Evolutionary conservation across 2,888 invertebrate genomes (phyloP).

Genomic region (Meiosimyza platycephala): DNA sequence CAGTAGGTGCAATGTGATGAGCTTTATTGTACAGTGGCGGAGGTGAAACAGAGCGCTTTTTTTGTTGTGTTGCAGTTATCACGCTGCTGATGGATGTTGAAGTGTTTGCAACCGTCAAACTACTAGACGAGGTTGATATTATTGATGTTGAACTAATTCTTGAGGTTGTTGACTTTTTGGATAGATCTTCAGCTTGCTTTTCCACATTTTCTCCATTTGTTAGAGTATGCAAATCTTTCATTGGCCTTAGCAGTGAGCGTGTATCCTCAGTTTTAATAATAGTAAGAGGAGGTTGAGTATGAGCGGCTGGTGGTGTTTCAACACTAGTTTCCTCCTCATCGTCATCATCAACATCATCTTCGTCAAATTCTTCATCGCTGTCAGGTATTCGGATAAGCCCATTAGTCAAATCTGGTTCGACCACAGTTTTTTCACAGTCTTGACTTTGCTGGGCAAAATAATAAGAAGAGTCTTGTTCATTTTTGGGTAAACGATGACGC

Average conservation of each 20-base stretch:
- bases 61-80: conserved; percentile 27
- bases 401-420: conserved; percentile 65
- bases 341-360: conserved; percentile 61
- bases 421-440: conserved; percentile 63
- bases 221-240: conserved; percentile 50
- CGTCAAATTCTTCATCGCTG: conserved; percentile 64
- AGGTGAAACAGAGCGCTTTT: conserved; percentile 60
- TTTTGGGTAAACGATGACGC: conserved; percentile 65
- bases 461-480: conserved; percentile 61
- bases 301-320: conserved; percentile 52
- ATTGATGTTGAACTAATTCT: conserved; percentile 9
- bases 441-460: conserved; percentile 60
- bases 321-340: conserved; percentile 45
- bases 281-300: conserved; percentile 46
- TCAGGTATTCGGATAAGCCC: conserved; percentile 64
- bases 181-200: conserved; percentile 52
- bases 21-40: conserved; percentile 62
- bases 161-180: conserved; percentile 53
- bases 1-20: conserved; percentile 57
- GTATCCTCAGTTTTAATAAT: conserved; percentile 48
- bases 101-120: background rate
- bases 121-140: background rate
- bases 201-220: background rate
- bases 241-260: conserved; percentile 48
- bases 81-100: conserved; percentile 32